These are phyloP conservation scores for Drosophila setifemur DNA, from an alignment of 1,140 invertebrate species.

Conservation along the genomic window DNA sequence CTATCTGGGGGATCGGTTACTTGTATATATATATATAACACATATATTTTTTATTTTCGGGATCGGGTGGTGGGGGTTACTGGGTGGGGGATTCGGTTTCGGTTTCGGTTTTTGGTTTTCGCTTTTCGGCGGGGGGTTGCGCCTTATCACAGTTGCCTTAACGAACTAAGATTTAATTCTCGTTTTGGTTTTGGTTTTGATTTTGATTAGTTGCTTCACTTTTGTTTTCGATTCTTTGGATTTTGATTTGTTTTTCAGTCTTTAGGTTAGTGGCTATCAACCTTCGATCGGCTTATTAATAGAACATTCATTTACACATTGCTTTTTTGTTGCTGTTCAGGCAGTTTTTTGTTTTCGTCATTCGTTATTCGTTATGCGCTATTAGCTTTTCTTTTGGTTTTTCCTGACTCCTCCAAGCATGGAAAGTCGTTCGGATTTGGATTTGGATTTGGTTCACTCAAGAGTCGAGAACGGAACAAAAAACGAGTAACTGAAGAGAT, in stretches of 20 bases:
- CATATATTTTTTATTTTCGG: slow-evolving; percentile 3
- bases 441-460: too few relatives aligned
- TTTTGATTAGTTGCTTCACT: slow-evolving; percentile 16
- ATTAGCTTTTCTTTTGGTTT: background rate
- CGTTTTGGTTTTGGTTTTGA: too few relatives aligned
- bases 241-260: slow-evolving; percentile 54
- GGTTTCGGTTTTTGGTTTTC: slow-evolving; percentile 23
- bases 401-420: background rate
- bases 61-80: too few relatives aligned
- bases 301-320: slow-evolving; percentile 24
- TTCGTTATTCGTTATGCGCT: background rate
- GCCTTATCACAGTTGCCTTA: slow-evolving; percentile 66
- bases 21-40: background rate
- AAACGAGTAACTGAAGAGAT: background rate
- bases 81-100: slow-evolving; percentile 3
- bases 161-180: slow-evolving; percentile 24
- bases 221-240: slow-evolving; percentile 32
- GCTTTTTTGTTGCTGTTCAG: slow-evolving; percentile 8
- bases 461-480: slow-evolving; percentile 10
- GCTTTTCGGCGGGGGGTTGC: slow-evolving; percentile 10
- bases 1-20: background rate
- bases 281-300: slow-evolving; percentile 21
- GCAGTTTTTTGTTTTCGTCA: too few relatives aligned
- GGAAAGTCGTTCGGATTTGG: slow-evolving; percentile 2
- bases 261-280: slow-evolving; percentile 48